phyloP scores from a whole-genome alignment of 1,140 invertebrate species.

The Caenorhabditis latens region DNA sequence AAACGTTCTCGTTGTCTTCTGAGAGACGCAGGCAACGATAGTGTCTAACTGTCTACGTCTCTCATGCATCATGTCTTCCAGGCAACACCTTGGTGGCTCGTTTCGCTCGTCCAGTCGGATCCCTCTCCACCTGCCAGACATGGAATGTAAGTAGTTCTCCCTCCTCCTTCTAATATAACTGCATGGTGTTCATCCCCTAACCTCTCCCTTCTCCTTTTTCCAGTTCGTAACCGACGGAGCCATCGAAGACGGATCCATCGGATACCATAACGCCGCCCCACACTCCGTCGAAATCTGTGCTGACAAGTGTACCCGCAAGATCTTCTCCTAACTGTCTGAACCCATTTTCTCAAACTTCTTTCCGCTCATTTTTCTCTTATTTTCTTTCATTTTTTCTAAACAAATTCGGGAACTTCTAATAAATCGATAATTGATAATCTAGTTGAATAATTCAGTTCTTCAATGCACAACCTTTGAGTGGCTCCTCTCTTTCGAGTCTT shows the following conservation, averaged over 20 bases:
- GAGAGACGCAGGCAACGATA: too few species aligned
- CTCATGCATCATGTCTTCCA: not conserved
- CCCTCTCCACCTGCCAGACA: conserved; percentile 20
- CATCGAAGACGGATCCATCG: conserved; percentile 58
- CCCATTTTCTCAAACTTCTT: conserved; percentile 1
- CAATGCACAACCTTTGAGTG: conserved; percentile 31
- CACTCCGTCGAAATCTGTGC: conserved; percentile 47
- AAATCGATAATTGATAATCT: not conserved
- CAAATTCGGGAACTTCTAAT: not conserved
- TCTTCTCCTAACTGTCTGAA: conserved; percentile 28
- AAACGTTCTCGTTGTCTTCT: too few species aligned
- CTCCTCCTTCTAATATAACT: not conserved
- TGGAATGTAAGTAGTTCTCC: conserved; percentile 56
- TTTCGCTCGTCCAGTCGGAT: conserved; percentile 49
- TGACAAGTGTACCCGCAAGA: conserved; percentile 46
- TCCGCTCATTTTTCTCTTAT: not conserved
- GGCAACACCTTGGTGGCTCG: conserved; percentile 52
- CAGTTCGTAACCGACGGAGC: conserved; percentile 56
- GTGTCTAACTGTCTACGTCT: too few species aligned
- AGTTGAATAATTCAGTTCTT: not conserved
- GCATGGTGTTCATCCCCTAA: not conserved
- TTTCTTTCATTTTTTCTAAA: not conserved
- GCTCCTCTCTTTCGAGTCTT: not conserved
- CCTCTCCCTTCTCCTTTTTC: not conserved
- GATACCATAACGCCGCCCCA: conserved; percentile 46